Base-by-base conservation (phyloP, 30 jellyfish, hydroid and myxozoan species). In the Chironex yamaguchii region DNA sequence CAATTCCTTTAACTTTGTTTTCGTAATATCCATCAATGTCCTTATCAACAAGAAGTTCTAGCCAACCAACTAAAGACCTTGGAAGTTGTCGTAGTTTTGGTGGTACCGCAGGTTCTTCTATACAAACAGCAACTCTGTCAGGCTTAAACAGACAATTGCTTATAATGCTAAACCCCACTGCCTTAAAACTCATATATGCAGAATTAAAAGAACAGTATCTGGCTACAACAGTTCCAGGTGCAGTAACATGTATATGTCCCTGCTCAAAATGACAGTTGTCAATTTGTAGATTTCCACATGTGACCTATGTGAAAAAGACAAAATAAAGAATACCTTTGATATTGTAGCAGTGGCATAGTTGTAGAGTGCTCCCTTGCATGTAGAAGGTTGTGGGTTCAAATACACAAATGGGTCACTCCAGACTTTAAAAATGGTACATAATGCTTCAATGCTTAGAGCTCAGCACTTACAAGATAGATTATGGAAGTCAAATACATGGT, bases 141-240 rank as follows among this genome's bases (percentile, higher is more conserved):
- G 97, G 97, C 53, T 84, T 85, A 71, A 91, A 91, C 32, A 71
- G 50, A 69, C 91, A 68, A 68, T 85, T 85, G 28, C 73, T 72
- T 26, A 91, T 81, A 54, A 62, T 85, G 67, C 97, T 91, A 48
- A 71, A 84, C 21, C 84, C 83, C n/a, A 89, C 90, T n/a, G 91
- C 97, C 30, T 78, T 79, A 84, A 91, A 91, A 67, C 90, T 52
- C 26, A 91, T 75, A 52, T 83, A 91, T 1, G 97, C 90, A 0
- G 93, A 65, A 42, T 76, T 85, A 87, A 91, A 91, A 11, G 97
- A 34, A 74, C 97, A 74, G 34, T 72, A 84, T n/a, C 89, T 87
- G 0, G 85, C 51, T 70, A 76, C 77, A 28, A 83, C 90, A 0
- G 87, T 50, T 62, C 96, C 97, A 2, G 97, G 97, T 25, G 96